A percentile compares a stretch with the other conserved stretches of the same genome.
Conservation (phyloP, 1,140 invertebrate genomes). For the Thaumetopoea pityocampa region DNA sequence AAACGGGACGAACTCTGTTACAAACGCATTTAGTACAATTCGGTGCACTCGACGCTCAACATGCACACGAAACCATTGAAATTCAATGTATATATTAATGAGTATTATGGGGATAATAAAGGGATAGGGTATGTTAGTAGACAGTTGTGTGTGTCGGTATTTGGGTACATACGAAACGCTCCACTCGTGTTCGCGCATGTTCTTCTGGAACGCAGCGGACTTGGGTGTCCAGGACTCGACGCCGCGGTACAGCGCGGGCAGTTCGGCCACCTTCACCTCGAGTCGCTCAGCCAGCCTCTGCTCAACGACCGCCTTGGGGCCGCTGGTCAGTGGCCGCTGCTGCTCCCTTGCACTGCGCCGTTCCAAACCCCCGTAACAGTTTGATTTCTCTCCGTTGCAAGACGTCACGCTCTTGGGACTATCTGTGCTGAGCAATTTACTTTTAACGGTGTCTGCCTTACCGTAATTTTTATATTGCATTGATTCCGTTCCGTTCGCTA, state of each 20-base stretch:
- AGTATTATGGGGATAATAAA: slow-evolving; percentile 9
- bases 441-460: slow-evolving; percentile 66
- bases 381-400: slow-evolving; percentile 63
- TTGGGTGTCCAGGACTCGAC: slow-evolving; percentile 80
- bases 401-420: slow-evolving; percentile 65
- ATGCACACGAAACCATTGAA: slow-evolving; percentile 12
- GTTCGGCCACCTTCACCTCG: slow-evolving; percentile 74
- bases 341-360: slow-evolving; percentile 49
- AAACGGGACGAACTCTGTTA: slow-evolving; percentile 16
- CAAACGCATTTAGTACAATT: slow-evolving; percentile 24
- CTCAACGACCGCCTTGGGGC: slow-evolving; percentile 54
- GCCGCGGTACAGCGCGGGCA: slow-evolving; percentile 79
- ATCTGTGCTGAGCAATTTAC: slow-evolving; percentile 66
- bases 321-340: slow-evolving; percentile 58
- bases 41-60: slow-evolving; percentile 21
- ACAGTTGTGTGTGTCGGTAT: slow-evolving; percentile 11
- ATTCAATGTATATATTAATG: slow-evolving; percentile 2
- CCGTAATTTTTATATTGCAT: slow-evolving; percentile 67
- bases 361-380: slow-evolving; percentile 43
- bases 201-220: slow-evolving; percentile 75
- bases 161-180: slow-evolving; percentile 73
- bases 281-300: slow-evolving; percentile 60
- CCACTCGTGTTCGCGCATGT: slow-evolving; percentile 74
- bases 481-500: slow-evolving; percentile 67
- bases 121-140: slow-evolving; percentile 22